These are phyloP conservation scores for Drosophila mauritiana DNA, from an alignment of 1,140 invertebrate genomes.

Conservation along the genomic window DNA sequence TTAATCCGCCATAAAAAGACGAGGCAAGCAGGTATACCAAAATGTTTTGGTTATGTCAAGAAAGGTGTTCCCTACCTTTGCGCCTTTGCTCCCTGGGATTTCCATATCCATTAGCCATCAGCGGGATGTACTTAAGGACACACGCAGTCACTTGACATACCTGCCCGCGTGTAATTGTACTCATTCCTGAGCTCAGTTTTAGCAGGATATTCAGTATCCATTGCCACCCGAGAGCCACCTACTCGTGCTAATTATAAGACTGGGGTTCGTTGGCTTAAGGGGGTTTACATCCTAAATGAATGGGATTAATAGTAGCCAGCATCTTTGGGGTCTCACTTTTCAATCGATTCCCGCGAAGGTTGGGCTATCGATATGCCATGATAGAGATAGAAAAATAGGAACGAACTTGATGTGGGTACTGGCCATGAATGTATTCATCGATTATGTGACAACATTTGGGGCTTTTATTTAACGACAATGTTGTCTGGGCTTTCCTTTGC, in stretches of 20 bases:
- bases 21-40: conserved; percentile 4
- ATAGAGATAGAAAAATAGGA: not conserved
- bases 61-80: not conserved
- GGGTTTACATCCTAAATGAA: conserved; percentile 29
- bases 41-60: not conserved
- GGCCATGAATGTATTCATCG: conserved; percentile 59
- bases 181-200: conserved; percentile 17
- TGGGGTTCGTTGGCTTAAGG: conserved; percentile 30
- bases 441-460: conserved; percentile 67
- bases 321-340: conserved; percentile 9
- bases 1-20: conserved; percentile 1
- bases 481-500: conserved; percentile 36
- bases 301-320: conserved; percentile 38
- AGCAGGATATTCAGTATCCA: conserved; percentile 7
- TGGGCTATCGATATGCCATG: conserved; percentile 8
- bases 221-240: conserved; percentile 8
- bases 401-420: not conserved
- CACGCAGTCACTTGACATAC: conserved; percentile 59
- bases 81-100: conserved; percentile 4
- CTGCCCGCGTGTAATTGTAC: conserved; percentile 40
- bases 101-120: conserved; percentile 40
- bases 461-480: conserved; percentile 47
- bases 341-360: conserved; percentile 20
- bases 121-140: conserved; percentile 50
- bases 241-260: conserved; percentile 52